These are phyloP conservation scores for Megalopta genalis DNA, from an alignment of 1,140 invertebrate species.

Conservation along the genomic window DNA sequence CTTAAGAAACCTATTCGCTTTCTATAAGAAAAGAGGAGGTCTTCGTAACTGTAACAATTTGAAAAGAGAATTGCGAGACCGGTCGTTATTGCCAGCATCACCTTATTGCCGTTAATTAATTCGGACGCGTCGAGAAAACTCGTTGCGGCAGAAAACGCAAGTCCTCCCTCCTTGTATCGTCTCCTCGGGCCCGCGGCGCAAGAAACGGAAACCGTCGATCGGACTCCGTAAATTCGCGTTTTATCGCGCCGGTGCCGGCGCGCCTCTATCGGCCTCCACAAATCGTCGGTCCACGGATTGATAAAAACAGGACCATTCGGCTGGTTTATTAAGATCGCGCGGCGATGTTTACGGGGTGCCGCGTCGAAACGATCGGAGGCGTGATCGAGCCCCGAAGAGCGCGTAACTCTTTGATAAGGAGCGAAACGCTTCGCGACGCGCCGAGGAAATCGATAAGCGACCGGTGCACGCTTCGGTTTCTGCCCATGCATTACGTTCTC, in stretches of 20 bases:
- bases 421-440: background rate
- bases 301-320: slow-evolving; percentile 30
- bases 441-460: slow-evolving; percentile 3
- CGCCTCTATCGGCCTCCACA: slow-evolving; percentile 52
- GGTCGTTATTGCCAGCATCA: too few species aligned
- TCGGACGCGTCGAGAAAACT: too few species aligned
- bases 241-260: slow-evolving; percentile 56
- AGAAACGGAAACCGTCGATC: background rate
- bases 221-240: slow-evolving; percentile 38
- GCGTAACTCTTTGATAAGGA: slow-evolving; percentile 27
- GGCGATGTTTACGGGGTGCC: slow-evolving; percentile 15
- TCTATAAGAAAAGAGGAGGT: too few species aligned
- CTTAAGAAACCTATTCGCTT: too few species aligned
- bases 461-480: background rate
- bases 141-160: too few species aligned
- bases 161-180: too few species aligned
- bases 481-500: background rate
- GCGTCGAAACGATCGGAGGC: slow-evolving; percentile 16
- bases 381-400: slow-evolving; percentile 23
- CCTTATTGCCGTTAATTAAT: too few species aligned
- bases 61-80: too few species aligned
- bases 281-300: slow-evolving; percentile 40
- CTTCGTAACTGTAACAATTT: too few species aligned
- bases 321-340: slow-evolving; percentile 41
- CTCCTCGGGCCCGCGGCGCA: too few species aligned